Evolutionary conservation across 2,113 vertebrate genomes (phyloP).

Genomic region (Calonectris borealis): DNA sequence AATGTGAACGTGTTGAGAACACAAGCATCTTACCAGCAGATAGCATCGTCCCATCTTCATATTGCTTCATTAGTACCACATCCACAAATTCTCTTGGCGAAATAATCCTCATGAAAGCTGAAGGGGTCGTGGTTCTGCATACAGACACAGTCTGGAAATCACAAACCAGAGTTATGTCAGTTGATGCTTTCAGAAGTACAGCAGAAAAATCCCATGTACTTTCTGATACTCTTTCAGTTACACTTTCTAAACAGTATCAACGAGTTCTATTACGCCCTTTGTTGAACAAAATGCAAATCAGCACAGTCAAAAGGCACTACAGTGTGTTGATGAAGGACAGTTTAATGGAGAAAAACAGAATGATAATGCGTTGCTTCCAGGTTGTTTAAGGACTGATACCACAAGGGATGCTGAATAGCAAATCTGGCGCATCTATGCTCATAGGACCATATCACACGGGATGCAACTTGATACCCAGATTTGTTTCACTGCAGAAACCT

Average conservation of each 20-base stretch:
- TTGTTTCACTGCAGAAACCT: neutral
- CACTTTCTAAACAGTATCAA: neutral
- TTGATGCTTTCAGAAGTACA: neutral
- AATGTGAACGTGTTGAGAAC: neutral
- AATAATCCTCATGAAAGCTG: slow-evolving; percentile 92
- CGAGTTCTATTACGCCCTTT: neutral
- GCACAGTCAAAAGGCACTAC: neutral
- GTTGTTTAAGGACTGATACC: neutral
- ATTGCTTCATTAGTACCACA: slow-evolving; percentile 82
- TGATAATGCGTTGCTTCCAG: rapidly evolving
- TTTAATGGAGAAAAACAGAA: neutral
- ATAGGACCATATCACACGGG: rapidly evolving
- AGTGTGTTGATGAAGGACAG: neutral
- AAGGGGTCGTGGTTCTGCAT: slow-evolving; percentile 87
- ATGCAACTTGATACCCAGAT: neutral
- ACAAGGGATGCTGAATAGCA: neutral
- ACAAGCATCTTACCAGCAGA: slow-evolving; percentile 83
- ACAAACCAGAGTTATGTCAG: neutral
- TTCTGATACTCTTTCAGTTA: neutral
- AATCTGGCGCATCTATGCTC: too few relatives aligned
- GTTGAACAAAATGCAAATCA: neutral
- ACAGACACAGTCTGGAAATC: slow-evolving; percentile 78
- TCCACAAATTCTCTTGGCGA: slow-evolving; percentile 95
- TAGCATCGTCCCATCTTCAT: slow-evolving; percentile 85
- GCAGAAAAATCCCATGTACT: neutral